These are phyloP conservation scores for Hypsopygia costalis DNA, from an alignment of 2,888 invertebrate genomes.

Conservation along the genomic window DNA sequence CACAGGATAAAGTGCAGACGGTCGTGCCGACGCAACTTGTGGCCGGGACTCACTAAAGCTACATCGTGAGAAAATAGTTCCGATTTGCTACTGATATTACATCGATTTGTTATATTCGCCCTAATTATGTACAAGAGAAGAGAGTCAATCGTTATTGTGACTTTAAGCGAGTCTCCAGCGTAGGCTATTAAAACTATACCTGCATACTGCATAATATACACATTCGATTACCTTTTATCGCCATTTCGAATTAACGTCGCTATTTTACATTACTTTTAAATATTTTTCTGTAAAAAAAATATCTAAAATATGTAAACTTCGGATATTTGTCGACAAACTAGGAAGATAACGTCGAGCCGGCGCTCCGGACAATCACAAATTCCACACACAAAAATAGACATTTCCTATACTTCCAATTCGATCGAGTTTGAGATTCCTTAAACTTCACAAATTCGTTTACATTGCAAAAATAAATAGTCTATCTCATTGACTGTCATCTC, in stretches of 20 bases:
- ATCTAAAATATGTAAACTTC: slow-evolving; percentile 7
- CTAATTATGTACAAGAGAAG: not conserved
- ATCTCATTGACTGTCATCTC: not conserved
- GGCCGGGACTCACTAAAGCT: not conserved
- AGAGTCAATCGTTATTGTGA: not conserved
- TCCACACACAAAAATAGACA: not conserved
- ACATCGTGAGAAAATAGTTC: not conserved
- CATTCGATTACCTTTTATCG: slow-evolving; percentile 1
- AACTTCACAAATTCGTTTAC: not conserved
- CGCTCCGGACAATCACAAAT: not conserved
- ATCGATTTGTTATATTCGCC: not conserved
- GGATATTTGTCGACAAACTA: not conserved
- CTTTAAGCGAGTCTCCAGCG: not conserved
- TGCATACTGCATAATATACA: not conserved
- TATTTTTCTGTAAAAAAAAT: slow-evolving; percentile 7
- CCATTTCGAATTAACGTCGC: not conserved
- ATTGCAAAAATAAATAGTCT: not conserved
- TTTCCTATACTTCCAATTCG: not conserved
- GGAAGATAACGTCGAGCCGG: not conserved
- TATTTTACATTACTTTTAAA: slow-evolving; percentile 5
- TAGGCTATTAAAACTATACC: not conserved
- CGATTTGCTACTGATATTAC: not conserved
- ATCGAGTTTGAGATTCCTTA: not conserved
- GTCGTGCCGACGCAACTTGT: slow-evolving; percentile 8
- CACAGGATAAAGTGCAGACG: too few species aligned